Evolutionary conservation across 2,888 invertebrate species (phyloP).

Genomic region (Dynastes hyllus): DNA sequence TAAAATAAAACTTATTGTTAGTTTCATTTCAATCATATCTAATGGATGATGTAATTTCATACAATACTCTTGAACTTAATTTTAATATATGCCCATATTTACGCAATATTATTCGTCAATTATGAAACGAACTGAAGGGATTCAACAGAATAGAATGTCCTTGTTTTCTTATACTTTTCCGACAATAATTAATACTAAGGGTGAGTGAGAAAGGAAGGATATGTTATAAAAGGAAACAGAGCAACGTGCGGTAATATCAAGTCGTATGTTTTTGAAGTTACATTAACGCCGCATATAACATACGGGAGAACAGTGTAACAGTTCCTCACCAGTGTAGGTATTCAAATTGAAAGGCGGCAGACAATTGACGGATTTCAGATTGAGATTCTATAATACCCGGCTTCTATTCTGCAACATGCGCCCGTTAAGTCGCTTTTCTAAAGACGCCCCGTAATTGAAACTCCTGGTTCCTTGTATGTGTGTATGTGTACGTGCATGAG

Average conservation of each 20-base stretch:
- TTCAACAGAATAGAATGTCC: no score
- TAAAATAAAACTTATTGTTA: no score
- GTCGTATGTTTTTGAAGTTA: conserved; percentile 37
- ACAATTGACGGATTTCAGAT: conserved; percentile 70
- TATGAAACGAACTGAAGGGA: no score
- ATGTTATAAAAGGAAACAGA: conserved; percentile 1
- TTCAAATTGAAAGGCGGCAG: conserved; percentile 60
- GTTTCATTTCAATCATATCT: no score
- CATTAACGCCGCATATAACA: conserved; percentile 40
- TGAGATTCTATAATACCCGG: conserved; percentile 68
- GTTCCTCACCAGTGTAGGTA: conserved; percentile 52
- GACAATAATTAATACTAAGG: no score
- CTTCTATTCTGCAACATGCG: conserved; percentile 68
- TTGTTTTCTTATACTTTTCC: no score
- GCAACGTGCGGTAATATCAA: conserved; percentile 10
- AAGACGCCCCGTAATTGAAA: conserved; percentile 69
- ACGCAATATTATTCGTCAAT: no score
- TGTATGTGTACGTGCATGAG: conserved; percentile 16
- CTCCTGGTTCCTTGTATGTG: conserved; percentile 61
- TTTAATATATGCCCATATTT: no score
- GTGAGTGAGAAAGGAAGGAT: not conserved
- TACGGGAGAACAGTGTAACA: conserved; percentile 33
- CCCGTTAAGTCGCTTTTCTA: conserved; percentile 68
- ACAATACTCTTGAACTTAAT: no score
- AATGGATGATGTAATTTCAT: no score